Evolutionary conservation across 2,888 invertebrate genomes (phyloP), one percentile per base, ranked within the genome.

Genomic region (Bimastos eiseni): DNA sequence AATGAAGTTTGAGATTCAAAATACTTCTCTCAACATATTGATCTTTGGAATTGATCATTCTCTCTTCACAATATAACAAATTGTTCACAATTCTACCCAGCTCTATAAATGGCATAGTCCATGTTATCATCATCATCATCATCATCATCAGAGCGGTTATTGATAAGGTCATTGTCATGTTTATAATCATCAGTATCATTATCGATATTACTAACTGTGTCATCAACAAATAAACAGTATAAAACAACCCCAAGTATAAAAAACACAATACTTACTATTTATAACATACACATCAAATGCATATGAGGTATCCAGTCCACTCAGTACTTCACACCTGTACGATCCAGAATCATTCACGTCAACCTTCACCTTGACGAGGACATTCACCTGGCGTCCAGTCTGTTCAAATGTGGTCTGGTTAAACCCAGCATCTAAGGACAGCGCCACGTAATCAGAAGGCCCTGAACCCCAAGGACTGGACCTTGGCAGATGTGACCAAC

Each of bases 301-400:
- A 70, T 90, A 83, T 38, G 91, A 37, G 30, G 49, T 38, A 24
- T 90, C 83, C 36, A 88, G 88, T 36, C 49, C 44, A 49, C 41
- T 91, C 44, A 91, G 38, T 33, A 91, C 90, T 36, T 89, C 49
- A 49, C 89, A 90, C 38, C 83, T 41, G 41, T 90, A 90, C 3
- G 90, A 89, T 24, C 90, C 90, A 83, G 90, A n/a, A 83, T 90
- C 90, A 49, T 89, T 38, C 15, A 70, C 70, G 15, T 37, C 21
- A 11, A 89, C 49, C 1, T 37, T 44, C 36, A 24, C 41, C 36
- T 89, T 90, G 36, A 30, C 38, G 19, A 90, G 86, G 41, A 70
- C 36, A 37, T 89, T 90, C 55, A 90, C 49, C 36, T 70, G 34
- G 30, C 83, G 38, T 36, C 90, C 90, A 49, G 34, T 41, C 83